Conservation (phyloP, 2,888 invertebrate species). For the Taphrorychus bicolor region DNA sequence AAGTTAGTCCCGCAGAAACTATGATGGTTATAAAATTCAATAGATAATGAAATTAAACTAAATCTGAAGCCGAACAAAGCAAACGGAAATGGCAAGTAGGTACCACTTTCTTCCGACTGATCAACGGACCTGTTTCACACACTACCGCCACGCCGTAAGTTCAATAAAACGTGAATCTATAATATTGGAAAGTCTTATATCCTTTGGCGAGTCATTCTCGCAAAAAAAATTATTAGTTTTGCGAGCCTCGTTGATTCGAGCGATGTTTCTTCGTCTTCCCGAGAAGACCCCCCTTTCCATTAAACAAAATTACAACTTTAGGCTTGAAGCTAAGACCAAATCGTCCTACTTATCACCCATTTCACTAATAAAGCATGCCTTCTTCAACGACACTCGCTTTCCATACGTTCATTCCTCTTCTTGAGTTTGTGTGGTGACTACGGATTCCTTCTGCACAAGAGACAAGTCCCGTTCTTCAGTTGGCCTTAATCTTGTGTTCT, state of each 20-base stretch:
- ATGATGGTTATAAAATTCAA: too few relatives aligned
- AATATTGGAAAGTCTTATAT: constrained; percentile 27
- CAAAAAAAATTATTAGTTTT: too few relatives aligned
- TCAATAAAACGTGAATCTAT: constrained; percentile 11
- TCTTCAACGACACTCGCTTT: constrained; percentile 48
- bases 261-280: too few relatives aligned
- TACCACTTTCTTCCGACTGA: constrained; percentile 25
- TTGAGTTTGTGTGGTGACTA: constrained; percentile 23
- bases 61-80: neutral
- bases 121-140: constrained; percentile 33
- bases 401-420: constrained; percentile 38
- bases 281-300: neutral
- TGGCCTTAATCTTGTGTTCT: neutral
- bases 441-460: constrained; percentile 1
- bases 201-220: too few relatives aligned
- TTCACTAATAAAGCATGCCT: constrained; percentile 42
- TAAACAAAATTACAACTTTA: constrained; percentile 5
- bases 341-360: constrained; percentile 42
- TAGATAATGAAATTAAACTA: too few relatives aligned
- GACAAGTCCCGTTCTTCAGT: constrained; percentile 4
- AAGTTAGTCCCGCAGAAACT: too few relatives aligned
- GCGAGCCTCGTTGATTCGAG: too few relatives aligned
- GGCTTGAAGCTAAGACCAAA: constrained; percentile 24
- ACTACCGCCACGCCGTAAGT: constrained; percentile 1
- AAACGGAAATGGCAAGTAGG: neutral